Percentiles rank a stretch among this genome's conserved stretches.
Conservation (phyloP, 2,888 invertebrate genomes). For the Cataglyphis albicans region DNA sequence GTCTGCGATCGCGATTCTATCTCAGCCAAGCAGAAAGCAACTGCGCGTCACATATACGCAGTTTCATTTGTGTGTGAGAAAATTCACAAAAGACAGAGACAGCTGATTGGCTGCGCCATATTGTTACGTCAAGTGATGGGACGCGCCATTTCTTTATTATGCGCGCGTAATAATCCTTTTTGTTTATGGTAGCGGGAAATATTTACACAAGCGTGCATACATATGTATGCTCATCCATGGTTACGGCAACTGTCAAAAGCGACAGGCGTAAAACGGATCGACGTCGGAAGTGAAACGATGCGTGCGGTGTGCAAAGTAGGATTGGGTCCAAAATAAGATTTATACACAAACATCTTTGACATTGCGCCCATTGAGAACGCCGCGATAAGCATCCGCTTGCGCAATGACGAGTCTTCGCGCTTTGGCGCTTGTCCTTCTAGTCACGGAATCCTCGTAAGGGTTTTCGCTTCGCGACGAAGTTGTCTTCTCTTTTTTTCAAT, state of each 20-base stretch:
- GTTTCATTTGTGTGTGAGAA: too few relatives aligned
- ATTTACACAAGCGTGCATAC: neutral
- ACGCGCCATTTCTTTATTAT: too few relatives aligned
- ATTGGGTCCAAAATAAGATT: constrained; percentile 9
- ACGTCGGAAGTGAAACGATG: neutral
- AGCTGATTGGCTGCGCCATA: too few relatives aligned
- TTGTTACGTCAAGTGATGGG: too few relatives aligned
- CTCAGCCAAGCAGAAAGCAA: too few relatives aligned
- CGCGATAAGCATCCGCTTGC: constrained; percentile 6
- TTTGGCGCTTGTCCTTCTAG: neutral
- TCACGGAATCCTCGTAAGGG: neutral
- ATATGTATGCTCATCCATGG: neutral
- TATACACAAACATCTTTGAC: neutral
- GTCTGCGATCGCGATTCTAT: too few relatives aligned
- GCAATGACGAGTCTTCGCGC: constrained; percentile 9
- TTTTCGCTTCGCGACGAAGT: neutral
- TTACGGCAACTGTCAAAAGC: neutral
- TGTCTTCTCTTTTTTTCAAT: neutral
- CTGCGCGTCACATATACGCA: too few relatives aligned
- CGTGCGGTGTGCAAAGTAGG: constrained; percentile 13
- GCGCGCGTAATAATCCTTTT: neutral
- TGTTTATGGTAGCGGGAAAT: neutral
- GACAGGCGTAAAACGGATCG: neutral
- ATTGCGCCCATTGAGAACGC: neutral
- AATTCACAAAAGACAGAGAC: too few relatives aligned